Percentiles rank a stretch among this genome's conserved stretches.
phyloP scores from a whole-genome alignment of 2,797 vertebrate genomes.

The Hoplostethus atlanticus region DNA sequence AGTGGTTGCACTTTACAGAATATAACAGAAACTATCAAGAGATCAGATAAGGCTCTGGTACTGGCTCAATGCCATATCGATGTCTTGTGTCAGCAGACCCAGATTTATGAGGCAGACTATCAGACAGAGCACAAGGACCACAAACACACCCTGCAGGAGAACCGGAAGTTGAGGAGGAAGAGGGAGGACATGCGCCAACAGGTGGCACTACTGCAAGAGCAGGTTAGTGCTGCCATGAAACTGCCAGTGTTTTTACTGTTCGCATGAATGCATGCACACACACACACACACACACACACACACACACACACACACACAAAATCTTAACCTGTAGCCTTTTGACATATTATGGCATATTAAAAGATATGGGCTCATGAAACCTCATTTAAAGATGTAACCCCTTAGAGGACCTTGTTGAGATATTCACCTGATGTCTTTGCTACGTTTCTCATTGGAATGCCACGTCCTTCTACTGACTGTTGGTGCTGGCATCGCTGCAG shows the following conservation, averaged over 20 bases:
- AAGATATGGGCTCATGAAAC: too few species aligned
- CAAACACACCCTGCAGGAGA: constrained; percentile 85
- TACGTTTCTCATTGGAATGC: not conserved
- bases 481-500: constrained; percentile 56
- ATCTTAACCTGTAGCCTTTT: not conserved
- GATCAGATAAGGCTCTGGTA: constrained; percentile 19
- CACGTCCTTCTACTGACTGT: not conserved
- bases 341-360: too few species aligned
- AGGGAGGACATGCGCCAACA: constrained; percentile 86
- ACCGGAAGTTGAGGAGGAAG: constrained; percentile 82
- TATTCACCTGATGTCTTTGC: not conserved
- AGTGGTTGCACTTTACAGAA: constrained; percentile 65
- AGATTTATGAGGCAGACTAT: constrained; percentile 86
- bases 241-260: too few species aligned
- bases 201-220: constrained; percentile 85
- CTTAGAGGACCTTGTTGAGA: too few species aligned
- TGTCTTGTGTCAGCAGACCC: constrained; percentile 77
- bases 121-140: constrained; percentile 84
- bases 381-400: too few species aligned
- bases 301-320: not conserved
- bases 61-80: constrained; percentile 34
- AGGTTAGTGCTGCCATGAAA: constrained; percentile 67
- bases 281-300: not conserved
- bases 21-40: constrained; percentile 25
- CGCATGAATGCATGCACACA: not conserved